Evolutionary conservation across 2,113 vertebrate genomes (phyloP), one percentile per base, ranked within the genome.

Genomic region (Sardina pilchardus): DNA sequence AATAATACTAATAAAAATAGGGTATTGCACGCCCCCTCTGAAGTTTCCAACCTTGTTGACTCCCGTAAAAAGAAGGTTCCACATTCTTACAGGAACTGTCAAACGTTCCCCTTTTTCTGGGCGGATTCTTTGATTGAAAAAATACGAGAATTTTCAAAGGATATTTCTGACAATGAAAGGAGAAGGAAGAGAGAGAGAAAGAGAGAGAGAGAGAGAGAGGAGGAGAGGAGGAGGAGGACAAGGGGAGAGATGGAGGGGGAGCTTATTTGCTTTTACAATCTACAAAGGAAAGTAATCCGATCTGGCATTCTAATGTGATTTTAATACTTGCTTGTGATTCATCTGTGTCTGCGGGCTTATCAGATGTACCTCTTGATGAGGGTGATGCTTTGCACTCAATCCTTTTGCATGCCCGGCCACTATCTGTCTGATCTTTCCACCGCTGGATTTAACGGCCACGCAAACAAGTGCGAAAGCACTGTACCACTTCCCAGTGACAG

Each of bases 241-340:
- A 17, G 21, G 67, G 56, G 59, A 26, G 63, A 3, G 21, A 36
- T 48, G 53, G 56, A 43, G 34, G 85, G 39, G 88, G 63, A 48
- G 80, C 85, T 85, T 84, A 86, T 82, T 88, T 87, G 83, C 56
- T 91, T 88, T 87, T 81, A 82, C 88, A 85, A 92, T 88, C 89
- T 86, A 90, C 84, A 88, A 90, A 92, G 88, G 84, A 44, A 92
- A 92, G 88, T 86, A 91, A 91, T 87, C 89, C 85, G 83, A 87
- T 91, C 89, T 89, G 45, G 84, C 53, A 82, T 85, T 89, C 43
- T 89, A 87, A 91, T 85, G 82, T 87, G 89, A 92, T 92, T 92
- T 92, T 84, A 88, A 91, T 88, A 89, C 85, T 88, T 71, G 47
- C 81, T 89, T 82, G 84, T 45, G 88, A 89, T 87, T 88, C 59